phyloP scores from a whole-genome alignment of 2,797 vertebrate species.

The Ceryle rudis region DNA sequence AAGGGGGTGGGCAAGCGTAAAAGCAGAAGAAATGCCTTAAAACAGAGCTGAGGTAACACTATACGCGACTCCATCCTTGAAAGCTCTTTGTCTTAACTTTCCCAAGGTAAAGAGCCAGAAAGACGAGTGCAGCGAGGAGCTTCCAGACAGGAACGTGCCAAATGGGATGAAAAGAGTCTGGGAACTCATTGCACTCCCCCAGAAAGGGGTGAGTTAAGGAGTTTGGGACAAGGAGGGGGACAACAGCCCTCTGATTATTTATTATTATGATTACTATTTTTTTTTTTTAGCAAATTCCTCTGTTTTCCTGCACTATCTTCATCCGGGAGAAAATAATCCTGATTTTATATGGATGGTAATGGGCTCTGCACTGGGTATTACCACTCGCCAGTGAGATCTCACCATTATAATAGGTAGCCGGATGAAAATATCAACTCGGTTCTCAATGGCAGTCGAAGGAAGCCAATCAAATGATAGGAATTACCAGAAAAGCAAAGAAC shows the following conservation, averaged over 20 bases:
- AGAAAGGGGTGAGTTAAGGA: not conserved
- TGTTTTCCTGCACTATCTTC: not conserved
- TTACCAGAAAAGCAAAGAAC: not conserved
- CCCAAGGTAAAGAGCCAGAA: not conserved
- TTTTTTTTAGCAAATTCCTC: not conserved
- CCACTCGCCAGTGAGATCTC: not conserved
- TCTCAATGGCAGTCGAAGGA: not conserved
- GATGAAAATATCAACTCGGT: not conserved
- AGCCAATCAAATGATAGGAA: not conserved
- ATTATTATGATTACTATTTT: not conserved
- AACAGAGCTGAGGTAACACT: not conserved
- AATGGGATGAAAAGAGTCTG: not conserved
- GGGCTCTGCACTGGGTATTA: not conserved
- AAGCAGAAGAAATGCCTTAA: conserved; percentile 38
- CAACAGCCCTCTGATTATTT: not conserved
- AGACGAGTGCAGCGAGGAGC: not conserved
- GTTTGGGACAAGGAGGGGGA: not conserved
- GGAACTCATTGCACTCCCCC: fast-evolving
- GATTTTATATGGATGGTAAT: not conserved
- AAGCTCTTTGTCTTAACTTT: not conserved
- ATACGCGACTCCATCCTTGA: not conserved
- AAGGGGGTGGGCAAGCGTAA: not conserved
- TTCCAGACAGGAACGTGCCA: not conserved
- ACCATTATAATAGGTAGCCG: not conserved
- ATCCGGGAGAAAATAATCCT: not conserved